A percentile compares a stretch with the other conserved stretches of the same genome.
Evolutionary conservation across 2,113 vertebrate genomes (phyloP).

Genomic region (Cynocephalus volans): DNA sequence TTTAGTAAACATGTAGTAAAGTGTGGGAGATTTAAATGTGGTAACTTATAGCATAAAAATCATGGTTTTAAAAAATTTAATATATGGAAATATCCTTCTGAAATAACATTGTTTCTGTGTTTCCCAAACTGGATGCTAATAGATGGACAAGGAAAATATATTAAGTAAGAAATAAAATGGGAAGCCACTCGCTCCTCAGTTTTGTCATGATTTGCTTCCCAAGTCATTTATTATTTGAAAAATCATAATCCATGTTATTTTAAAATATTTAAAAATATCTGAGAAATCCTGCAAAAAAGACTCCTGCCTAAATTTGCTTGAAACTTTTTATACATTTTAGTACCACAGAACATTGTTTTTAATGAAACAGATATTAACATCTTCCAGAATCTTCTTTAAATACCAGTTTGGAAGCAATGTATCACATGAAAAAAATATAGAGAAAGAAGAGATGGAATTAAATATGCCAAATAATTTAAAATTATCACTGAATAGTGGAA

Average conservation of each 20-base stretch:
- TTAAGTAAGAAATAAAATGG: conserved; percentile 26
- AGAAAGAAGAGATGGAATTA: neutral
- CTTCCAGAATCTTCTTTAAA: neutral
- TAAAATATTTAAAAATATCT: neutral
- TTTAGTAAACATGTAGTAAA: neutral
- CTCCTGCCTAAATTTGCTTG: neutral
- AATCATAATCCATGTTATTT: neutral
- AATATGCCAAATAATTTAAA: conserved; percentile 36
- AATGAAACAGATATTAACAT: neutral
- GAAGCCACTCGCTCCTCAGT: neutral
- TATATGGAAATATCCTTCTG: neutral
- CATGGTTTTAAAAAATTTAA: neutral
- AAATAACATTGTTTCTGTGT: neutral
- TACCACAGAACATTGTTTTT: neutral
- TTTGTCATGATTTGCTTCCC: neutral
- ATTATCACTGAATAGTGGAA: neutral
- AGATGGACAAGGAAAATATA: neutral
- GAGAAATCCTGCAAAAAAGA: neutral
- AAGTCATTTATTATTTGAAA: conserved; percentile 23
- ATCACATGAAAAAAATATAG: neutral
- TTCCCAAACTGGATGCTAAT: neutral
- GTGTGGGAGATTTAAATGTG: neutral
- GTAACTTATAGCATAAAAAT: neutral
- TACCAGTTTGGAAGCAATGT: conserved; percentile 12
- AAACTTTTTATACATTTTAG: neutral